Evolutionary conservation across 2,888 invertebrate species (phyloP), one percentile per base, ranked within the genome.

Genomic region (Himalopsyche tibetana): DNA sequence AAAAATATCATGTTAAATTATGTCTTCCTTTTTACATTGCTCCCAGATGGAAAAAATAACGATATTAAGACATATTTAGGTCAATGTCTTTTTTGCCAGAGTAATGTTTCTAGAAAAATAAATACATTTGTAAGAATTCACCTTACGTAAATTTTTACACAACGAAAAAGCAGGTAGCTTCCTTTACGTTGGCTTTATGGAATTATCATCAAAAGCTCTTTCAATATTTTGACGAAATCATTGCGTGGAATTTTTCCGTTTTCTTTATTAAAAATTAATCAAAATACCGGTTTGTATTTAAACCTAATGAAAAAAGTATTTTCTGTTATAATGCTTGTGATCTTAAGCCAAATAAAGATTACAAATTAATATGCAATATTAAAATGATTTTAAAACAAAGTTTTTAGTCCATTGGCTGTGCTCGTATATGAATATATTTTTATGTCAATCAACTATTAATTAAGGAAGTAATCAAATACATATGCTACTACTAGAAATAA

Each of bases 211-310:
- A 63, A 63, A 63, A 63, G 63, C 63, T 5, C 63, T 63, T 19
- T 19, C 63, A 63, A 63, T 63, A 63, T 63, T 63, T 63, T 19
- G 63, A 19, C 63, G 63, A 63, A 63, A 63, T 63, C 63, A 63
- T 63, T 19, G 63, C n/a, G 63, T 19, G 28, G 63, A 63, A n/a
- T 63, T 63, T 63, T n/a, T 63, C 5, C 19, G 19, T 63, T 63
- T 19, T 63, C 63, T 63, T 63, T 63, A n/a, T 28, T 63, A 19
- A 63, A 63, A 19, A 19, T n/a, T 5, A 63, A 63, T 63, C 63
- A 19, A 19, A 63, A 63, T 63, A 63, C 63, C 63, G 63, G 8
- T 28, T 28, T 6, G 5, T 15, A 19, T 63, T 19, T 19, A 28
- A 63, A 19, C 19, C 4, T 63, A 63, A 63, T 63, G 63, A 63